These are phyloP conservation scores for Lathamus discolor DNA, from an alignment of 2,113 vertebrate species.

Conservation along the genomic window DNA sequence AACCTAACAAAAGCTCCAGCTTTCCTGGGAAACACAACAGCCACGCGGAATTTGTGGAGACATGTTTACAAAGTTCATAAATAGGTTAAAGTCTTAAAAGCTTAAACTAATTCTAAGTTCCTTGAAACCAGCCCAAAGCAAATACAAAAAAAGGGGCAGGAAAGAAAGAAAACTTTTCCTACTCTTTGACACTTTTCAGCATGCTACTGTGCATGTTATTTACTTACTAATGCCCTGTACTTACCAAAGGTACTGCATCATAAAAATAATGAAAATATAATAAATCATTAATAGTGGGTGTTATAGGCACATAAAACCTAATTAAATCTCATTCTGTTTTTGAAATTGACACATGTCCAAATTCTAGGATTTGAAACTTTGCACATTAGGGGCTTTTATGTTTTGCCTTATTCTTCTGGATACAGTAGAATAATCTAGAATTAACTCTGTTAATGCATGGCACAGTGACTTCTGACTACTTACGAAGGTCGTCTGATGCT, in stretches of 20 bases:
- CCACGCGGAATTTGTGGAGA: background rate
- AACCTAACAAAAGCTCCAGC: background rate
- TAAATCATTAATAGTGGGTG: background rate
- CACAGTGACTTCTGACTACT: background rate
- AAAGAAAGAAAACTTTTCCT: background rate
- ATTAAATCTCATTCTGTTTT: background rate
- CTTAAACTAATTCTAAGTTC: conserved; percentile 10
- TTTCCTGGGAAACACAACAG: background rate
- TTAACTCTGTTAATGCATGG: background rate
- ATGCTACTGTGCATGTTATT: background rate
- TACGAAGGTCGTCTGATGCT: background rate
- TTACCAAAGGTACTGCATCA: background rate
- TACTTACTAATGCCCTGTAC: background rate
- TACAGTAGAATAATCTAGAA: background rate
- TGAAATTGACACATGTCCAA: background rate
- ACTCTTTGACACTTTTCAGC: background rate
- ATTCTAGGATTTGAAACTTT: background rate
- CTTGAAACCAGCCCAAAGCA: background rate
- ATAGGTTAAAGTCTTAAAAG: conserved; percentile 1
- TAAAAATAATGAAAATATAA: background rate
- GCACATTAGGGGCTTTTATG: background rate
- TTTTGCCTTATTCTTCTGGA: background rate
- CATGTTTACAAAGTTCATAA: background rate
- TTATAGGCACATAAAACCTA: background rate
- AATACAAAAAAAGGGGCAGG: background rate